Evolutionary conservation across 1,140 invertebrate genomes (phyloP).

Genomic region (Drosophila nikananu): DNA sequence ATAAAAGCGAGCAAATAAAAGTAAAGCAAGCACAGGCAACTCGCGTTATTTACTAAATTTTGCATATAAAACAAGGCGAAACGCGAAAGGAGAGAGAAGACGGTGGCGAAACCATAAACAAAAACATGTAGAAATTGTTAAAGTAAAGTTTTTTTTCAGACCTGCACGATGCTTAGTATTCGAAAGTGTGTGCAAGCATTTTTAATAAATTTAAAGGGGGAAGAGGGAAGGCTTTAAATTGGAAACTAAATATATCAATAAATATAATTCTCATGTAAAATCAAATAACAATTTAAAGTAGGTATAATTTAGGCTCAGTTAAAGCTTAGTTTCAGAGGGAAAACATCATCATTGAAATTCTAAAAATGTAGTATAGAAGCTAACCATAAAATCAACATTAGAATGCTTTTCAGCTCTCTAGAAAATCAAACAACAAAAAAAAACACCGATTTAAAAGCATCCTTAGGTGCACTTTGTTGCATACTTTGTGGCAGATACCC

Average conservation of each 20-base stretch:
- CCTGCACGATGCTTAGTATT: slow-evolving; percentile 1
- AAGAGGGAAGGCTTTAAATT: background rate
- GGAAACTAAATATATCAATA: background rate
- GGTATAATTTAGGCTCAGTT: background rate
- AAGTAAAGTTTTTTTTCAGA: slow-evolving; percentile 12
- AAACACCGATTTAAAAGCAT: slow-evolving; percentile 4
- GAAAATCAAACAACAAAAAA: slow-evolving; percentile 2
- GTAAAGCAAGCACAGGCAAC: slow-evolving; percentile 73
- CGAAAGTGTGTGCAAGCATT: background rate
- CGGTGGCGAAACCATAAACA: slow-evolving; percentile 32
- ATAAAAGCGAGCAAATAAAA: slow-evolving; percentile 79
- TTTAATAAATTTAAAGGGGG: background rate
- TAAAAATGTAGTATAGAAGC: background rate
- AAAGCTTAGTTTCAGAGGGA: no score
- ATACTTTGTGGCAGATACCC: slow-evolving; percentile 41
- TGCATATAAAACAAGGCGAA: slow-evolving; percentile 67
- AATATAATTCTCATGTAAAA: background rate
- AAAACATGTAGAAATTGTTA: slow-evolving; percentile 37
- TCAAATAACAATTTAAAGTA: background rate
- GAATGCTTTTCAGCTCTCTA: background rate
- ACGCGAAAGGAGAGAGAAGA: slow-evolving; percentile 11
- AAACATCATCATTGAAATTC: background rate
- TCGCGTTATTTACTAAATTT: slow-evolving; percentile 80
- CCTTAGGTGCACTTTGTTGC: slow-evolving; percentile 23
- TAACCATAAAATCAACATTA: background rate